phyloP scores from a whole-genome alignment of 2,113 vertebrate genomes.

The Bubo blakistoni region DNA sequence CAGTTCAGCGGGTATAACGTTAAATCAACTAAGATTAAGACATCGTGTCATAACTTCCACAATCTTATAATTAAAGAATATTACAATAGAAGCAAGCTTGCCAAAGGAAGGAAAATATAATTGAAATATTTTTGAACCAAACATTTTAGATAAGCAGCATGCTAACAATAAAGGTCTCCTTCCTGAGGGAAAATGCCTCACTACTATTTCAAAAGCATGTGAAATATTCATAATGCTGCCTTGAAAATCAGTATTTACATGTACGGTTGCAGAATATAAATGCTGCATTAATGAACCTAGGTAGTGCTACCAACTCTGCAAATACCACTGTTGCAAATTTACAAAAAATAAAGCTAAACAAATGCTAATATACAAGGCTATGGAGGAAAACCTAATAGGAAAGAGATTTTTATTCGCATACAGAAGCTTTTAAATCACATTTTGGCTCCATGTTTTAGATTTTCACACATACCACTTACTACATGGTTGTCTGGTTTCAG shows the following conservation, averaged over 20 bases:
- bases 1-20: background rate
- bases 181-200: slow-evolving; percentile 4
- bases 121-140: background rate
- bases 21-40: background rate
- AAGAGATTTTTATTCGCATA: background rate
- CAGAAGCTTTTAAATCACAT: background rate
- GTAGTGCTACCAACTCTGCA: background rate
- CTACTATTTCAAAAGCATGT: background rate
- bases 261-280: slow-evolving; percentile 30
- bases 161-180: background rate
- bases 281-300: background rate
- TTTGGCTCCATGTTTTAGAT: background rate
- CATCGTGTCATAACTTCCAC: background rate
- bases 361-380: background rate
- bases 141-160: background rate
- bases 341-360: background rate
- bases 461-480: background rate
- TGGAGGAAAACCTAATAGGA: background rate
- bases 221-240: slow-evolving; percentile 29
- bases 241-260: background rate
- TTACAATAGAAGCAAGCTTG: background rate
- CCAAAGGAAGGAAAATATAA: background rate
- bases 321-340: background rate
- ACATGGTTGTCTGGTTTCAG: background rate
- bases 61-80: background rate